A percentile compares a stretch with the other conserved stretches of the same genome.
Evolutionary conservation across 2,113 vertebrate species (phyloP).

Genomic region (Hippocampus zosterae): DNA sequence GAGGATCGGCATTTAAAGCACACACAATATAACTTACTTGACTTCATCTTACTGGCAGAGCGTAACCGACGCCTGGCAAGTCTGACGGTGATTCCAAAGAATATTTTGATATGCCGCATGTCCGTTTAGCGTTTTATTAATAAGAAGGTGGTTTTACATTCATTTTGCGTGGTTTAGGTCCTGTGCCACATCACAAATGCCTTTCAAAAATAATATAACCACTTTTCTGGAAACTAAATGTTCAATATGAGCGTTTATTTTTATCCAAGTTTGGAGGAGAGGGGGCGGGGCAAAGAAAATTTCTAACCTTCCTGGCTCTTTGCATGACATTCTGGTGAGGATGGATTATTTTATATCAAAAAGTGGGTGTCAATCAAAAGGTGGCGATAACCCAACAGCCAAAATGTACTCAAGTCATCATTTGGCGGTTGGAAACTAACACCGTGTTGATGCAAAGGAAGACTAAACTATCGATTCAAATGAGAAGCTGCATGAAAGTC

Average conservation of each 20-base stretch:
- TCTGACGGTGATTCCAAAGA: not conserved
- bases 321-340: not conserved
- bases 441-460: not conserved
- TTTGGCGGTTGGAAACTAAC: not conserved
- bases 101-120: not conserved
- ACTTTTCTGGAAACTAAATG: not conserved
- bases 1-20: slow-evolving; percentile 37
- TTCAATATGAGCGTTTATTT: not conserved
- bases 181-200: not conserved
- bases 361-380: not conserved
- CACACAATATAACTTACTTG: slow-evolving; percentile 42
- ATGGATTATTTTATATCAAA: not conserved
- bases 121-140: not conserved
- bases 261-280: not conserved
- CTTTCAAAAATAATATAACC: not conserved
- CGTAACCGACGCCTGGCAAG: slow-evolving; percentile 27
- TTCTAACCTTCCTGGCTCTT: not conserved
- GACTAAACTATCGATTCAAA: not conserved
- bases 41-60: slow-evolving; percentile 37
- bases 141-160: not conserved
- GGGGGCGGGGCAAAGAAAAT: not conserved
- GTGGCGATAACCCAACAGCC: not conserved
- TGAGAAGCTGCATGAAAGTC: not conserved
- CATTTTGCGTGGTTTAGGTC: slow-evolving; percentile 1
- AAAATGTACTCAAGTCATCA: not conserved